Evolutionary conservation across 2,113 vertebrate species (phyloP), one percentile per base, ranked within the genome.

Genomic region (Otus sunia): DNA sequence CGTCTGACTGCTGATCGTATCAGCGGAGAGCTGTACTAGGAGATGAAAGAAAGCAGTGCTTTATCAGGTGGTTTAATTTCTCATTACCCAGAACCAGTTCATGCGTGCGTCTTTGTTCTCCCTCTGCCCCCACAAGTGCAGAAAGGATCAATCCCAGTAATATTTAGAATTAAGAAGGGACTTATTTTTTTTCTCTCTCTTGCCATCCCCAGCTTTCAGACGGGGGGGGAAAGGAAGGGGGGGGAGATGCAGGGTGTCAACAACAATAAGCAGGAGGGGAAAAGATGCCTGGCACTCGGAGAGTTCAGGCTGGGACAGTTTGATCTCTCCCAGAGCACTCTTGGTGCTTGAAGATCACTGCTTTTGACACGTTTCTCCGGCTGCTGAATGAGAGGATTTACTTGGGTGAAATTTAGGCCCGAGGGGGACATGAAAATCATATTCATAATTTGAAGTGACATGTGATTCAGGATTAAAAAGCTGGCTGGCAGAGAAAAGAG

Each of bases 371-470:
- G 22, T 96, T 96, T 96, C 97, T 97, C 96, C 49, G 71, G 98
- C 97, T 98, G 97, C 97, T 96, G 95, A 97, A 98, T 97, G 96
- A 97, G 95, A 98, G 95, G 97, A 98, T 98, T 98, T 98, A 97
- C 97, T 97, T 95, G 95, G 98, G 96, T 97, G 96, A 98, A 98
- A 98, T 98, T 97, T 97, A 92, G 96, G 98, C 97, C 98, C 56
- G 86, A 98, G 97, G 96, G 97, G 94, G 96, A 98, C 95, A 97
- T 88, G 91, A 98, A 97, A 97, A 98, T 98, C 97, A 97, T 97
- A 98, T 97, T 97, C 94, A 97, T 97, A 97, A 98, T 98, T 98
- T 98, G 97, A 98, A 98, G 97, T 98, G 98, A 98, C 98, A 98
- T 97, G 96, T 97, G 98, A 98, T 98, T 97, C 97, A 72, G 97